Conservation (phyloP, 2,113 vertebrate genomes). For the Peromyscus polionotus region DNA sequence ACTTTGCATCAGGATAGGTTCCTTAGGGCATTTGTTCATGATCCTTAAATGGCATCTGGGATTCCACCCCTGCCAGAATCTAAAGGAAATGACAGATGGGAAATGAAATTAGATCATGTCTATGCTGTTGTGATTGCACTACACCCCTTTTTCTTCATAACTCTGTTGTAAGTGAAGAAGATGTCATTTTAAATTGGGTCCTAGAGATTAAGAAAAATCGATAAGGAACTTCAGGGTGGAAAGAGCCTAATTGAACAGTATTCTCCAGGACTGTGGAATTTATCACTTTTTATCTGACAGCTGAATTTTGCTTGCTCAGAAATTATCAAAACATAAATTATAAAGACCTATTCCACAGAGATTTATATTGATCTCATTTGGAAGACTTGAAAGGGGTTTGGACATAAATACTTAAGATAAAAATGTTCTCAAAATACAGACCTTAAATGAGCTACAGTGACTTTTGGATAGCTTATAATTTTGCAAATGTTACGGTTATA, state of each 20-base stretch:
- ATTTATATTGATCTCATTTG: constrained; percentile 71
- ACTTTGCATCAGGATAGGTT: fast-evolving
- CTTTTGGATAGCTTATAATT: constrained; percentile 60
- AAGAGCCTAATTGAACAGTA: constrained; percentile 19
- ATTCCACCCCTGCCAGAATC: neutral
- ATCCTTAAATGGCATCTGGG: neutral
- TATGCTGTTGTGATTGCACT: neutral
- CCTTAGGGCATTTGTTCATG: neutral
- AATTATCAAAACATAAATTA: constrained; percentile 68
- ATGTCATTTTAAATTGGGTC: constrained; percentile 62
- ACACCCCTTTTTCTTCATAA: neutral
- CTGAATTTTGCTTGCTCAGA: constrained; percentile 66
- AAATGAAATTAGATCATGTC: neutral
- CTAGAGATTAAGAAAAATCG: constrained; percentile 58
- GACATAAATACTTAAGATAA: constrained; percentile 59
- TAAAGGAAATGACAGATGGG: neutral
- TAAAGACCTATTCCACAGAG: constrained; percentile 50
- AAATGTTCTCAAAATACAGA: constrained; percentile 7
- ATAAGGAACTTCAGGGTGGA: constrained; percentile 45
- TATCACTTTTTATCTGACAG: constrained; percentile 63
- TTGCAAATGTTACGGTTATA: constrained; percentile 56
- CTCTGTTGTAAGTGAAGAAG: constrained; percentile 8
- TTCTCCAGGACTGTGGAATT: constrained; percentile 60
- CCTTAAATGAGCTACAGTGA: neutral
- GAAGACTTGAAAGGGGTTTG: constrained; percentile 57